These are phyloP conservation scores for Meloe dianella DNA, from an alignment of 2,888 invertebrate species.

Conservation along the genomic window DNA sequence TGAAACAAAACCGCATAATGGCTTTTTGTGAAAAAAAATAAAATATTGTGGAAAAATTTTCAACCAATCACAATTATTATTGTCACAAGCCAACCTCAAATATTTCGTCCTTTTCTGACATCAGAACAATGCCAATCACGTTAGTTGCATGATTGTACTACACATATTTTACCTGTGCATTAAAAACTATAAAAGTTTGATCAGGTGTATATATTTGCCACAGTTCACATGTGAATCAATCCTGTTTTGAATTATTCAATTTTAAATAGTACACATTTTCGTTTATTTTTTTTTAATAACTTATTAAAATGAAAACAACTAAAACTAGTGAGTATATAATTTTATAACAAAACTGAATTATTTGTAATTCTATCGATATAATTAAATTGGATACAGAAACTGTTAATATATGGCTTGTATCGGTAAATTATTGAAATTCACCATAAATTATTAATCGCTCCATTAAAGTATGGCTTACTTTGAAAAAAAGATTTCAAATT, in stretches of 20 bases:
- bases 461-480: too few species aligned
- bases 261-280: too few species aligned
- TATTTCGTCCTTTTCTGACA: constrained; percentile 18
- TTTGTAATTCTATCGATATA: too few species aligned
- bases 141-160: constrained; percentile 8
- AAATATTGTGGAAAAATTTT: background rate
- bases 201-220: background rate
- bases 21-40: background rate
- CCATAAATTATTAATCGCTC: too few species aligned
- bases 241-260: background rate
- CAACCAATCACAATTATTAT: background rate
- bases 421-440: too few species aligned
- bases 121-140: constrained; percentile 15
- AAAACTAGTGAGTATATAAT: too few species aligned
- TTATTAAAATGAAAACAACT: too few species aligned
- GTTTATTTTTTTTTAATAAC: too few species aligned
- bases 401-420: too few species aligned
- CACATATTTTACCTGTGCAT: constrained; percentile 24
- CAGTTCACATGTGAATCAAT: background rate
- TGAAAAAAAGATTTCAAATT: background rate
- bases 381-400: too few species aligned
- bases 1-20: background rate
- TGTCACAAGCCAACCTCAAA: background rate
- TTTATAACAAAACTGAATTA: too few species aligned
- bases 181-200: constrained; percentile 7